phyloP scores from a whole-genome alignment of 2,888 invertebrate species.

The Neuroscelio doddi region DNA sequence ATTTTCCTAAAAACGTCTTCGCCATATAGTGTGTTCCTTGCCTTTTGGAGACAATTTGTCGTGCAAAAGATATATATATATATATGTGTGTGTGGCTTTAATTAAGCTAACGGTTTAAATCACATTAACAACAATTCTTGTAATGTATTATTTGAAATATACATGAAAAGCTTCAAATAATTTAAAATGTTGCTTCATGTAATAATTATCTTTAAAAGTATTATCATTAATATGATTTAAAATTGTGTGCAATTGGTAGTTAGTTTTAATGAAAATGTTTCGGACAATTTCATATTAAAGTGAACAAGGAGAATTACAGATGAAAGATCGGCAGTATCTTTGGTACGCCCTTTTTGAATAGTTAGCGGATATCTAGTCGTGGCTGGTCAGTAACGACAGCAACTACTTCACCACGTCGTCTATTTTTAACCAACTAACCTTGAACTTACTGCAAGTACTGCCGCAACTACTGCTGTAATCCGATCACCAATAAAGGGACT shows the following conservation, averaged over 20 bases:
- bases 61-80: too few relatives aligned
- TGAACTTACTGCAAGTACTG: conserved; percentile 58
- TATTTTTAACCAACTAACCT: conserved; percentile 64
- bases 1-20: conserved; percentile 26
- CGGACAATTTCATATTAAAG: background rate
- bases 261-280: too few relatives aligned
- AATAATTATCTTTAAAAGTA: too few relatives aligned
- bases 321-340: conserved; percentile 37
- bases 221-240: too few relatives aligned
- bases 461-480: conserved; percentile 56
- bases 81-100: too few relatives aligned
- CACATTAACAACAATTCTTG: too few relatives aligned
- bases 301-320: too few relatives aligned
- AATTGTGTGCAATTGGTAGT: too few relatives aligned
- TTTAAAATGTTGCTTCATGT: too few relatives aligned
- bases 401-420: conserved; percentile 42
- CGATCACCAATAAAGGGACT: conserved; percentile 65
- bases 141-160: too few relatives aligned
- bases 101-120: conserved; percentile 7
- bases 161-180: too few relatives aligned
- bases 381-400: conserved; percentile 33
- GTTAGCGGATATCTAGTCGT: conserved; percentile 28
- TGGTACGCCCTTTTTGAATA: conserved; percentile 26
- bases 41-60: conserved; percentile 37
- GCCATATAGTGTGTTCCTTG: conserved; percentile 26